phyloP scores from a whole-genome alignment of 2,797 vertebrate genomes.

The Neopelma chrysocephalum region DNA sequence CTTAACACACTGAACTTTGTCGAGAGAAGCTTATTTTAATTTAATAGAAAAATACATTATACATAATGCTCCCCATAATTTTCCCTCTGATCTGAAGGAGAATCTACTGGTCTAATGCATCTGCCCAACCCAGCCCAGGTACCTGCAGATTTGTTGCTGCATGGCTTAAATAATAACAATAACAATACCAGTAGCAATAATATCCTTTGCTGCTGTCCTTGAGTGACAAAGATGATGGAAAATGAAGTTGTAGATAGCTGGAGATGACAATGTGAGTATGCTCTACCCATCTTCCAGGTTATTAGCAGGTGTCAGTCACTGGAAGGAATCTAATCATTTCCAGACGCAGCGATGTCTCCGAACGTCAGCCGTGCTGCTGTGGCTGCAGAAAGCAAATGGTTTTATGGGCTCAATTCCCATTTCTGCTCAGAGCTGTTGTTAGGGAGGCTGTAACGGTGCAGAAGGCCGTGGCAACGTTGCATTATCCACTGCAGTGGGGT shows the following conservation, averaged over 20 bases:
- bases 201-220: slow-evolving; percentile 71
- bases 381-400: slow-evolving; percentile 2
- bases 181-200: slow-evolving; percentile 62
- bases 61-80: slow-evolving; percentile 43
- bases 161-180: slow-evolving; percentile 61
- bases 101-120: neutral
- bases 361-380: neutral
- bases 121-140: neutral
- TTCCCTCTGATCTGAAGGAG: slow-evolving; percentile 25
- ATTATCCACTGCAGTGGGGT: accelerated
- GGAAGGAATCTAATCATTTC: slow-evolving; percentile 63
- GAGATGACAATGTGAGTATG: slow-evolving; percentile 55
- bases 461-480: accelerated
- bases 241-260: slow-evolving; percentile 72
- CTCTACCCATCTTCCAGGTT: slow-evolving; percentile 52
- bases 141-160: slow-evolving; percentile 39
- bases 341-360: neutral
- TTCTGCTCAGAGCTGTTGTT: neutral
- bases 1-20: neutral
- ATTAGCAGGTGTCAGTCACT: slow-evolving; percentile 76
- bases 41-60: slow-evolving; percentile 46
- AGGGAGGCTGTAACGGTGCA: neutral
- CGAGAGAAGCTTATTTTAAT: slow-evolving; percentile 29
- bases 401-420: neutral
- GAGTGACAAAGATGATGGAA: slow-evolving; percentile 74